A percentile compares a stretch with the other conserved stretches of the same genome.
Conservation (phyloP, 2,797 vertebrate genomes). For the Alectoris magna region DNA sequence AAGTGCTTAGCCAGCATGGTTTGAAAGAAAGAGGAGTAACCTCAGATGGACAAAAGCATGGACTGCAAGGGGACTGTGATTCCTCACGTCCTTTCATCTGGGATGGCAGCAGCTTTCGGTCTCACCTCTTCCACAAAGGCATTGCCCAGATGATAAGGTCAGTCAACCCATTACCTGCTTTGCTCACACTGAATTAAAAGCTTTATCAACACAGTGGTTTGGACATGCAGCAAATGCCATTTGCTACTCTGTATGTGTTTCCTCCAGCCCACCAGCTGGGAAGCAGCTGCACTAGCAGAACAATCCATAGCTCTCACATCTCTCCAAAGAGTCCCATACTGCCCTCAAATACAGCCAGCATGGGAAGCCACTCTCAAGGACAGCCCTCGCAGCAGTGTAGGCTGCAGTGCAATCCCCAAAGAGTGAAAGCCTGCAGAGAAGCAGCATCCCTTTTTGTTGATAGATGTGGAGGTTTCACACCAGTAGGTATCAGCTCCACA, state of each 20-base stretch:
- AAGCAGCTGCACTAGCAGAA: neutral
- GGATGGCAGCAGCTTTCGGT: neutral
- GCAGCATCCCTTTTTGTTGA: neutral
- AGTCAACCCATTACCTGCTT: neutral
- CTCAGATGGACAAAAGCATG: neutral
- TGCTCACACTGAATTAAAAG: neutral
- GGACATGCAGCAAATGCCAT: neutral
- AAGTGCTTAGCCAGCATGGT: neutral
- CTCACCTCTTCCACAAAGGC: neutral
- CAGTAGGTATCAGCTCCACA: neutral
- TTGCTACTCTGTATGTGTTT: neutral
- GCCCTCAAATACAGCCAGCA: neutral
- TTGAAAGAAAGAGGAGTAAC: neutral
- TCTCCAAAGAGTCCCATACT: neutral
- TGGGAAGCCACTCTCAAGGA: neutral
- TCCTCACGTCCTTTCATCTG: neutral
- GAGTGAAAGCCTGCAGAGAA: neutral
- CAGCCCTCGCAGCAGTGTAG: neutral
- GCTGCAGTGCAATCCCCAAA: neutral
- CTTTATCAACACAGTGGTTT: neutral
- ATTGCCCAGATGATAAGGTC: neutral
- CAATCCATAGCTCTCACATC: neutral
- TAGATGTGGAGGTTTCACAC: neutral
- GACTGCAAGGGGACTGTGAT: accelerated
- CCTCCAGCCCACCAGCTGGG: neutral